A percentile compares a stretch with the other conserved stretches of the same genome.
phyloP scores from a whole-genome alignment of 2,113 vertebrate species.

The Sceloporus undulatus region DNA sequence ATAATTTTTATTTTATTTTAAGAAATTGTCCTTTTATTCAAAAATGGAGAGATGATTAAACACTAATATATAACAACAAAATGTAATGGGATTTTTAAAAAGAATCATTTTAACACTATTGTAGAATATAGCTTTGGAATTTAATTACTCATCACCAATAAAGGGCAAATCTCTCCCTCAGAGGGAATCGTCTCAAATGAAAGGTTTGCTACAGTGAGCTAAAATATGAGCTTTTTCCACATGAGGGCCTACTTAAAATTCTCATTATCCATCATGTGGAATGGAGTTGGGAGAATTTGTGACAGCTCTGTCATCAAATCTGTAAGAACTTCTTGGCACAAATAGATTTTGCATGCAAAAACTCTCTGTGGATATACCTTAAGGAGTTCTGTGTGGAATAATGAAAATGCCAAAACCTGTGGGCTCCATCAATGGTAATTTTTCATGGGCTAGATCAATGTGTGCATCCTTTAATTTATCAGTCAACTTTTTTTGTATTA shows the following conservation, averaged over 20 bases:
- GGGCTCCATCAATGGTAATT: too few relatives aligned
- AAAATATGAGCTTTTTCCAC: not conserved
- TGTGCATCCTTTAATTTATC: not conserved
- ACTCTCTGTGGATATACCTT: not conserved
- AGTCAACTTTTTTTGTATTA: not conserved
- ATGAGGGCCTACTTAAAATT: not conserved
- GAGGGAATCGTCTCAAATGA: not conserved
- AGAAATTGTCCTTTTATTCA: too few relatives aligned
- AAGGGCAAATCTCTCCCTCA: not conserved
- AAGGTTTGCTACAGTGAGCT: not conserved
- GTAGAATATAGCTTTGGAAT: not conserved
- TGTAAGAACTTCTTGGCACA: not conserved
- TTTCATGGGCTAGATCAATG: not conserved
- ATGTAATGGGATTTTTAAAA: too few relatives aligned
- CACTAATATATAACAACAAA: not conserved
- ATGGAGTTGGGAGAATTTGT: not conserved
- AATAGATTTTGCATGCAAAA: conserved; percentile 1
- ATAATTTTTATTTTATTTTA: too few relatives aligned
- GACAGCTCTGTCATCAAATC: too few relatives aligned
- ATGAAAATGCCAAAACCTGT: not conserved
- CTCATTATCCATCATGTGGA: too few relatives aligned
- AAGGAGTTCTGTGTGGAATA: not conserved
- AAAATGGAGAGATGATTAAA: not conserved
- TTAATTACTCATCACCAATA: not conserved
- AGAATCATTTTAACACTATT: not conserved